Evolutionary conservation across 2,888 invertebrate genomes (phyloP).

Genomic region (Chironomus tentans): DNA sequence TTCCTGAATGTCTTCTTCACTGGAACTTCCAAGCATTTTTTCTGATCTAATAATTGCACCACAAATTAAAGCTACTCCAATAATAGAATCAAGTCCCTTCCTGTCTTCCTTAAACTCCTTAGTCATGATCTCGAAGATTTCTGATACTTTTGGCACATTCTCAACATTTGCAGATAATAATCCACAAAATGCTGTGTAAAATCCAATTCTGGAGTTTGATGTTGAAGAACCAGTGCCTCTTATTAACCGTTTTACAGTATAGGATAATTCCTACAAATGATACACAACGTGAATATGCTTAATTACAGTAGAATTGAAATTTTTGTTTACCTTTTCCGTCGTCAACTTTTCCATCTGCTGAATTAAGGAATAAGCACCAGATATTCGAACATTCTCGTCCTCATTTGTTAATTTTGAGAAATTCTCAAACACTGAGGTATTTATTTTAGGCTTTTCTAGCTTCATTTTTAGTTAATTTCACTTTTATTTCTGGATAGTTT

Average conservation of each 20-base stretch:
- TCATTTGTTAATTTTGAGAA: slow-evolving; percentile 35
- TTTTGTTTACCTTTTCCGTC: slow-evolving; percentile 32
- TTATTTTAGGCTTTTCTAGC: slow-evolving; percentile 27
- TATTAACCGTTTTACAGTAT: slow-evolving; percentile 58
- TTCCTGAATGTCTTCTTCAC: slow-evolving; percentile 48
- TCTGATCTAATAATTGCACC: slow-evolving; percentile 61
- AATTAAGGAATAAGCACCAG: slow-evolving; percentile 32
- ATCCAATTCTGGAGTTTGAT: slow-evolving; percentile 54
- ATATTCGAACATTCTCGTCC: slow-evolving; percentile 32
- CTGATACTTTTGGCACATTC: slow-evolving; percentile 44
- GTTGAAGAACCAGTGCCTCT: slow-evolving; percentile 63
- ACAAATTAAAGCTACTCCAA: slow-evolving; percentile 61
- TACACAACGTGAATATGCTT: slow-evolving; percentile 24
- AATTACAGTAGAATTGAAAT: neutral
- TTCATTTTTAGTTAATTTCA: neutral
- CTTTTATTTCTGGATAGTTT: neutral
- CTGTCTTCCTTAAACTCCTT: slow-evolving; percentile 53
- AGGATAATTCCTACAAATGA: slow-evolving; percentile 50
- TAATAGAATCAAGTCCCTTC: slow-evolving; percentile 48
- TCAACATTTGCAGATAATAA: slow-evolving; percentile 43
- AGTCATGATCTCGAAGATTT: slow-evolving; percentile 51
- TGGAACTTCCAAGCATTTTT: slow-evolving; percentile 43
- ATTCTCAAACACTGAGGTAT: slow-evolving; percentile 33
- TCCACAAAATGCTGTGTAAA: slow-evolving; percentile 58
- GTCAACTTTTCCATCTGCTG: slow-evolving; percentile 29